Conservation (phyloP, 2,888 invertebrate species). For the Dichetophora obliterata region DNA sequence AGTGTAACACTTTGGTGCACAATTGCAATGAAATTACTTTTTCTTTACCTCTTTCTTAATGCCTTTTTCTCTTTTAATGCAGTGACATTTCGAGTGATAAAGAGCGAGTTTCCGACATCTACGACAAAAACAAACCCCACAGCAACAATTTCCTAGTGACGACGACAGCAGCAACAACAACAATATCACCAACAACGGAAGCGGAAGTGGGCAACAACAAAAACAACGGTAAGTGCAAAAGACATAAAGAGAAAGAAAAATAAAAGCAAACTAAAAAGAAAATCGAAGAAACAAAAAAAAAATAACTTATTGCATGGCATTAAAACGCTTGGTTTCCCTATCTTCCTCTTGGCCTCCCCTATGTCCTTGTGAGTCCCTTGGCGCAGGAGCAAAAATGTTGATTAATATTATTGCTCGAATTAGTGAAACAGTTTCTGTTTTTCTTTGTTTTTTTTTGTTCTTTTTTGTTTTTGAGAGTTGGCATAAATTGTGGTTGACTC, state of each 20-base stretch:
- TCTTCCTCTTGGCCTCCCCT: not conserved
- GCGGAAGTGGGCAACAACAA: constrained; percentile 23
- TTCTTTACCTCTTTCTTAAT: not conserved
- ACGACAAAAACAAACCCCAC: not conserved
- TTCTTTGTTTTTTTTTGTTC: not conserved
- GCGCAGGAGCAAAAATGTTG: not conserved
- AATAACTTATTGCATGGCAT: not conserved
- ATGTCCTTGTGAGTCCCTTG: not conserved
- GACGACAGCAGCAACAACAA: constrained; percentile 35
- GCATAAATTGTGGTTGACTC: not conserved
- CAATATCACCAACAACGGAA: not conserved
- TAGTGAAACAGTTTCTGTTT: not conserved
- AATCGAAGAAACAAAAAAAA: not conserved
- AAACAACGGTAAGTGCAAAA: constrained; percentile 20
- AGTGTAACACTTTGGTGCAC: no score
- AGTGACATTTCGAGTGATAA: constrained; percentile 17
- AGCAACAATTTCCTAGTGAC: not conserved
- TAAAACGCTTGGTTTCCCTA: not conserved
- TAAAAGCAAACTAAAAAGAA: not conserved
- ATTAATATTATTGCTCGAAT: not conserved
- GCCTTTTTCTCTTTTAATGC: not conserved
- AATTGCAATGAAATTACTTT: not conserved
- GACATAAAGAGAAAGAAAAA: not conserved
- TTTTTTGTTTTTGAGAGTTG: not conserved
- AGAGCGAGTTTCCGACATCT: not conserved